phyloP scores from a whole-genome alignment of 2,113 vertebrate species.

The Erythrocercus mccallii region DNA sequence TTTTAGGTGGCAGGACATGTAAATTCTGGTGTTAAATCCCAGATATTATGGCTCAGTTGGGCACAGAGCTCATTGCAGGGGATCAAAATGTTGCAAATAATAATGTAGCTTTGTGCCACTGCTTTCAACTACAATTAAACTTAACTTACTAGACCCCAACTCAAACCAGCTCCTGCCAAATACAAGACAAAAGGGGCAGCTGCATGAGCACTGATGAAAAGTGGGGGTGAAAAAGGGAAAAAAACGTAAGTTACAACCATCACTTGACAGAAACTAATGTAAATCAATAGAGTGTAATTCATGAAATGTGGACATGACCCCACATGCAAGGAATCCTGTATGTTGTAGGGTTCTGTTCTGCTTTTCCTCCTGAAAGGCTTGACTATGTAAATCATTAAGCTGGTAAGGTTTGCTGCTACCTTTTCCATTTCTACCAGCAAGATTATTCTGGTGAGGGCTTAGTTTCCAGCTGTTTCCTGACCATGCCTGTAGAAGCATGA shows the following conservation, averaged over 20 bases:
- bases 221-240: rapidly evolving
- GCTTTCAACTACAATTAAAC: neutral
- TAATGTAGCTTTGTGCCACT: neutral
- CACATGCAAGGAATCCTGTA: conserved; percentile 1
- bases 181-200: neutral
- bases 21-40: neutral
- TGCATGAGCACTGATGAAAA: neutral
- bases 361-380: neutral
- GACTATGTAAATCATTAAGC: neutral
- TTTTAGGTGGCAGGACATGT: neutral
- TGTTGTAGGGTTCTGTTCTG: neutral
- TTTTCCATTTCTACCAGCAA: neutral
- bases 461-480: neutral
- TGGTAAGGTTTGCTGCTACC: neutral
- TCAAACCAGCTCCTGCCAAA: neutral
- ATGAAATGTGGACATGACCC: conserved; percentile 13
- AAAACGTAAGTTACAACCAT: neutral
- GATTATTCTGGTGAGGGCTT: neutral
- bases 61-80: neutral
- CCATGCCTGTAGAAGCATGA: neutral
- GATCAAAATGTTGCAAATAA: neutral
- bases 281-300: neutral
- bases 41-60: neutral
- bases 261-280: neutral
- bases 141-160: neutral